Conservation (phyloP, 2,113 vertebrate genomes). For the Macaca fascicularis region T2T-MFA8v1.1 NC_088391.1:41855001-41855500, state of each 20-base stretch:
- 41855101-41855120: neutral
- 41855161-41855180: neutral
- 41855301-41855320: neutral
- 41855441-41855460: neutral
- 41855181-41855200: too few relatives aligned
- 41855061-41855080: neutral
- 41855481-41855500: neutral
- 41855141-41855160: neutral
- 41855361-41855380: neutral
- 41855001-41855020: neutral
- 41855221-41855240: too few relatives aligned
- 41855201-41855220: fast-evolving
- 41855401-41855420: neutral
- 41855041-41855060: neutral
- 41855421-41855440: neutral
- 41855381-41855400: neutral
- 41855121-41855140: neutral
- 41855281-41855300: neutral
- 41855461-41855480: neutral
- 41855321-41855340: neutral
- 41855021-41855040: neutral
- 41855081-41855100: neutral
- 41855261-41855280: neutral
- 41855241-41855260: too few relatives aligned
- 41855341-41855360: neutral